Percentiles rank a stretch among this genome's conserved stretches.
Evolutionary conservation across 2,113 vertebrate genomes (phyloP).

Genomic region (Oncorhynchus tshawytscha): DNA sequence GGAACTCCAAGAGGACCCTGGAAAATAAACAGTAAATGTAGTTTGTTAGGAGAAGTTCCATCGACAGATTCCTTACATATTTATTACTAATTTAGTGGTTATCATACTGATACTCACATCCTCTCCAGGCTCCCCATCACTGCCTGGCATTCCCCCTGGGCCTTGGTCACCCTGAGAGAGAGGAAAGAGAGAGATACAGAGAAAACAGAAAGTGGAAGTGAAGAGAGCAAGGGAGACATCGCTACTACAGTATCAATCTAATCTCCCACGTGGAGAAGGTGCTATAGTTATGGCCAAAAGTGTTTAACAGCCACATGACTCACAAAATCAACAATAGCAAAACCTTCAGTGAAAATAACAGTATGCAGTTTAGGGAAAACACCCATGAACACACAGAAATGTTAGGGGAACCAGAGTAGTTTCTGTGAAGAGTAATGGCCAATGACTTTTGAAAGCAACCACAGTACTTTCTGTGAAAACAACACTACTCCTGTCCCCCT

Average conservation of each 20-base stretch:
- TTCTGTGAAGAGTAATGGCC: no score
- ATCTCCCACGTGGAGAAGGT: neutral
- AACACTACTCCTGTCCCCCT: no score
- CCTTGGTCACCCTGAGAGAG: constrained; percentile 53
- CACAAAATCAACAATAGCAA: neutral
- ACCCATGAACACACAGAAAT: no score
- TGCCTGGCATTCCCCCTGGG: constrained; percentile 54
- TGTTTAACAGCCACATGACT: neutral
- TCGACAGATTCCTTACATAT: neutral
- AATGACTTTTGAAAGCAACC: no score
- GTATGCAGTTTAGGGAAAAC: no score
- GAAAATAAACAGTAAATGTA: neutral
- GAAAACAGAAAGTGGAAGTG: neutral
- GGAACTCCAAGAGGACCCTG: constrained; percentile 62
- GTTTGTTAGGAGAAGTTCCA: neutral
- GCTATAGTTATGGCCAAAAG: neutral
- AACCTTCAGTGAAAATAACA: no score
- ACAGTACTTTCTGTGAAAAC: no score
- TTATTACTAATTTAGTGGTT: neutral
- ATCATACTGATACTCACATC: constrained; percentile 38
- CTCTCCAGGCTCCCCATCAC: constrained; percentile 66
- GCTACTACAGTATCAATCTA: neutral
- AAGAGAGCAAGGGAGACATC: neutral
- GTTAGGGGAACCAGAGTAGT: no score
- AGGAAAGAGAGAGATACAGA: no score